Base-by-base conservation (phyloP, 2,888 invertebrate species). In the Sturmia bella region DNA sequence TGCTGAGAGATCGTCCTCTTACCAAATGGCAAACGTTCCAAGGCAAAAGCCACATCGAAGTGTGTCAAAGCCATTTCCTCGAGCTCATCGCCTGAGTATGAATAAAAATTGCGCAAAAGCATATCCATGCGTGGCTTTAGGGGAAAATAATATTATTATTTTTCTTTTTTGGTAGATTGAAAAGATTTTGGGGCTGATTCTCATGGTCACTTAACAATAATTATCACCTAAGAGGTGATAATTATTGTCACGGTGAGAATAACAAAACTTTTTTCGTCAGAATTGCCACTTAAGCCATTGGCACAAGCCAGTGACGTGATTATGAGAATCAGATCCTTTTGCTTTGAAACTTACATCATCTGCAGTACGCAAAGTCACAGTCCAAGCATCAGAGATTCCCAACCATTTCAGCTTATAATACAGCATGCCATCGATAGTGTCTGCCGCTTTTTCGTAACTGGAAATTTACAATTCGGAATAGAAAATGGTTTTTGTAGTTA, bases 11-110 rank as follows among this genome's bases (percentile, higher is more conserved):
- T 32, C 4, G 7, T 9, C 9, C 32, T 27, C 80, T 85, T 91
- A 94, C 95, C 94, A 87, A 93, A 93, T 6, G 94, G 94, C 76
- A 95, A 87, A 78, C 94, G 92, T 89, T 95, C 95, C 52, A 94
- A 89, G 12, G 93, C 92, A 85, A 93, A 94, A 0, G 93, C 94
- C 91, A 93, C 92, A 17, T 74, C 57, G 59, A 88, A 90, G 77
- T 92, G 83, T 90, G 86, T 88, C 89, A 52, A 85, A 82, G 87
- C 91, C 88, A 84, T 92, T 83, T 83, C 90, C 88, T 68, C 91
- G 90, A 89, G 37, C 13, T 88, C 74, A 7, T 91, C 91, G 68
- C 90, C 91, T 17, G 84, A 86, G 19, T 87, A 87, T 9, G 89
- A 84, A 21, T 84, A 83, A 85, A 93, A 94, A 83, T 92, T 92